phyloP scores from a whole-genome alignment of 2,888 invertebrate species.

The Chironomus riparius region DNA sequence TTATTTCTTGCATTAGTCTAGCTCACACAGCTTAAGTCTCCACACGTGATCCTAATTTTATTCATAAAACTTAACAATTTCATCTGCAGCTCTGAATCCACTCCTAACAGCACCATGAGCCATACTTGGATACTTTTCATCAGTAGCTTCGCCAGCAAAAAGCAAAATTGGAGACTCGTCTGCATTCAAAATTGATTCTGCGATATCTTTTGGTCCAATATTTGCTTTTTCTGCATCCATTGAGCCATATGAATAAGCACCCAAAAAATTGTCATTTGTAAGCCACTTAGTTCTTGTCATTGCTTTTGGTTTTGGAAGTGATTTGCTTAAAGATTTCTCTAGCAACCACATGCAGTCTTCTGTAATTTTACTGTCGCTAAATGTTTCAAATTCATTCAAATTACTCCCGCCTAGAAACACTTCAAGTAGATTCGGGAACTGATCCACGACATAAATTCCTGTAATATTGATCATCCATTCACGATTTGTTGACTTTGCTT shows the following conservation, averaged over 20 bases:
- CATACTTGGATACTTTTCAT: conserved; percentile 48
- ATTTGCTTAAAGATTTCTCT: conserved; percentile 45
- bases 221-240: conserved; percentile 31
- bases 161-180: conserved; percentile 42
- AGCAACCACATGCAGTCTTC: conserved; percentile 47
- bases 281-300: conserved; percentile 21
- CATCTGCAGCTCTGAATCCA: conserved; percentile 54
- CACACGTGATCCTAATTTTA: not conserved
- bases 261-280: conserved; percentile 32
- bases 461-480: conserved; percentile 42
- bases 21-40: no score
- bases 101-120: conserved; percentile 58
- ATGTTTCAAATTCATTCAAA: conserved; percentile 46
- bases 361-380: conserved; percentile 45
- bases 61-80: conserved; percentile 37
- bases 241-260: conserved; percentile 51
- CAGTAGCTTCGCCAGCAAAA: conserved; percentile 54
- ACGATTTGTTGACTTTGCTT: not conserved
- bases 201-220: conserved; percentile 34
- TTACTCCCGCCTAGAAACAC: conserved; percentile 49
- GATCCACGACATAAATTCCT: conserved; percentile 51
- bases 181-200: conserved; percentile 41
- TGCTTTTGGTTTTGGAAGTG: conserved; percentile 34
- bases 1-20: no score
- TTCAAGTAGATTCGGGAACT: conserved; percentile 46